Percentiles rank a stretch among this genome's conserved stretches.
Evolutionary conservation across 2,113 vertebrate species (phyloP).

Genomic region (Sarotherodon lohbergeri): DNA sequence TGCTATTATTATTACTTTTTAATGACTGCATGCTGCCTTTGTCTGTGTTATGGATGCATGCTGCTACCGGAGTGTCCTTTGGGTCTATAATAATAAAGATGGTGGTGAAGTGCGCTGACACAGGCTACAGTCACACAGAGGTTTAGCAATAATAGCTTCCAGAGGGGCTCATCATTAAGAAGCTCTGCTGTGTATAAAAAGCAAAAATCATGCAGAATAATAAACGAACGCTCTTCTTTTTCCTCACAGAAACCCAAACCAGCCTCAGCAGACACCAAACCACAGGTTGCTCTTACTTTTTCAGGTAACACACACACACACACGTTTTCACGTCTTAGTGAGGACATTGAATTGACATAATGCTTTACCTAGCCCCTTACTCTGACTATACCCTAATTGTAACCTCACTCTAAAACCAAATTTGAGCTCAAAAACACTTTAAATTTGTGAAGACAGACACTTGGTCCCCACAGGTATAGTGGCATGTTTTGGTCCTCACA

Average conservation of each 20-base stretch:
- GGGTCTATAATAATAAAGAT: not conserved
- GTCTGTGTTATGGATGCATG: not conserved
- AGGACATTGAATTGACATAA: not conserved
- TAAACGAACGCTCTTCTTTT: not conserved
- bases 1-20: conserved; percentile 2
- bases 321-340: not conserved
- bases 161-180: not conserved
- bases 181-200: not conserved
- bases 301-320: conserved; percentile 37
- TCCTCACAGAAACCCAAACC: conserved; percentile 12
- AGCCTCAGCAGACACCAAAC: conserved; percentile 15
- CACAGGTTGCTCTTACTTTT: conserved; percentile 41
- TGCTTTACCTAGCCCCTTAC: not conserved
- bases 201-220: not conserved
- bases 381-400: not conserved
- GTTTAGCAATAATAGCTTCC: conserved; percentile 4
- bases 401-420: not conserved
- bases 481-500: not conserved
- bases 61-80: not conserved
- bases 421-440: not conserved
- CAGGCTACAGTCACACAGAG: not conserved
- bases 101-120: not conserved
- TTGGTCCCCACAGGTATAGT: not conserved
- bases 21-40: not conserved
- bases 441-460: accelerated